phyloP scores from a whole-genome alignment of 2,113 vertebrate genomes.

The Pelmatolapia mariae region DNA sequence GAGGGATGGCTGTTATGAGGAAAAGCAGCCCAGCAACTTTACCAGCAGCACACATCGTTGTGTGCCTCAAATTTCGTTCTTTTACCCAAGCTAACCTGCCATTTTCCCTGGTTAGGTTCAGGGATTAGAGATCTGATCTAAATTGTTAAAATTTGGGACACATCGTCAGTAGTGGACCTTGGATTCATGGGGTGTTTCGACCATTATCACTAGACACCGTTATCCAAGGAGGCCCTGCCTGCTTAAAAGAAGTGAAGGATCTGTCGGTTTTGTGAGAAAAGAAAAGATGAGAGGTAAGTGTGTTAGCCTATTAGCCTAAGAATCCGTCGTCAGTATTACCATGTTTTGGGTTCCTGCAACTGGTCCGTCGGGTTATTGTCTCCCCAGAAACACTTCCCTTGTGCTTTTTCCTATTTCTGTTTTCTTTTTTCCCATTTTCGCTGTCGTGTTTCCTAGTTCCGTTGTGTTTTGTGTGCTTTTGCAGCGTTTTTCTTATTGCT shows the following conservation, averaged over 20 bases:
- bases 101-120: background rate
- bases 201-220: background rate
- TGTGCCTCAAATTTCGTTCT: background rate
- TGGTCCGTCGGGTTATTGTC: background rate
- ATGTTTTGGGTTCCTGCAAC: background rate
- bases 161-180: background rate
- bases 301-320: background rate
- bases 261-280: background rate
- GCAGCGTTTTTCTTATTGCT: background rate
- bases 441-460: background rate
- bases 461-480: background rate
- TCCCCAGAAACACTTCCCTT: background rate
- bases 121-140: background rate
- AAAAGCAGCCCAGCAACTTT: background rate
- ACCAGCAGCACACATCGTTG: background rate
- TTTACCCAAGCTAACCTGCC: background rate
- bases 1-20: background rate
- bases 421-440: background rate
- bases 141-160: background rate
- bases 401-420: background rate
- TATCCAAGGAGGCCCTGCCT: background rate
- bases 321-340: background rate
- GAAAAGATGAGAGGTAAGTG: background rate
- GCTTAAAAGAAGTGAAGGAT: background rate
- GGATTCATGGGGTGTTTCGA: background rate